Evolutionary conservation across 1,140 invertebrate genomes (phyloP).

Genomic region (Schlechtendalia chinensis): DNA sequence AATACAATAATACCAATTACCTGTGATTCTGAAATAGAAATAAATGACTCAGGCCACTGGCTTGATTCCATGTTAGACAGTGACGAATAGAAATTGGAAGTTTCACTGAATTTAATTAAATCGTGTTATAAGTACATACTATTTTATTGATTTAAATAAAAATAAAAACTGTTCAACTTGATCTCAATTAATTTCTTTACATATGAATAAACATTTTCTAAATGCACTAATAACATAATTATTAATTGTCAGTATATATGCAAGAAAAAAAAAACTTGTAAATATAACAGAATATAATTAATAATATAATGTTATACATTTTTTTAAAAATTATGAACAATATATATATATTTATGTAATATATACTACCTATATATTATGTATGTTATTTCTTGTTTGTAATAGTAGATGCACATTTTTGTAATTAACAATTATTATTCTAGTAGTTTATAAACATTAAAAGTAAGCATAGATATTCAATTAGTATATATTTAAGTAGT

Average conservation of each 20-base stretch:
- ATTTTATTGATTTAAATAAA: background rate
- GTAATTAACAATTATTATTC: constrained; percentile 9
- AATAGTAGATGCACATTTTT: background rate
- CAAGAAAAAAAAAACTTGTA: too few relatives aligned
- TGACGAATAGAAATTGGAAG: constrained; percentile 9
- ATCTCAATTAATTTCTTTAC: background rate
- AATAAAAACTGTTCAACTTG: background rate
- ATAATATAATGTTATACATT: too few relatives aligned
- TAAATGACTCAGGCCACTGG: constrained; percentile 26
- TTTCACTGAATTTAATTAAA: background rate
- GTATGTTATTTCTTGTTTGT: background rate
- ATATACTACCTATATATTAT: too few relatives aligned
- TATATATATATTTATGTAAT: too few relatives aligned
- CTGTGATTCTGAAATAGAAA: background rate
- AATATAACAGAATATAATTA: too few relatives aligned
- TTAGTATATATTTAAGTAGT: constrained; percentile 23
- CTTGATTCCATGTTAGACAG: constrained; percentile 38
- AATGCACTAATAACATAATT: background rate
- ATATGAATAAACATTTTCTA: background rate
- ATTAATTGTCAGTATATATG: too few relatives aligned
- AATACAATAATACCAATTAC: background rate
- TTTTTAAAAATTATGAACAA: too few relatives aligned
- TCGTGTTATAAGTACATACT: background rate
- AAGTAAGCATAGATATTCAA: constrained; percentile 20
- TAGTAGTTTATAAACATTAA: constrained; percentile 13